Evolutionary conservation across 35 echinoderm and acorn worm species (phyloP).

Genomic region (Antedon bifida): DNA sequence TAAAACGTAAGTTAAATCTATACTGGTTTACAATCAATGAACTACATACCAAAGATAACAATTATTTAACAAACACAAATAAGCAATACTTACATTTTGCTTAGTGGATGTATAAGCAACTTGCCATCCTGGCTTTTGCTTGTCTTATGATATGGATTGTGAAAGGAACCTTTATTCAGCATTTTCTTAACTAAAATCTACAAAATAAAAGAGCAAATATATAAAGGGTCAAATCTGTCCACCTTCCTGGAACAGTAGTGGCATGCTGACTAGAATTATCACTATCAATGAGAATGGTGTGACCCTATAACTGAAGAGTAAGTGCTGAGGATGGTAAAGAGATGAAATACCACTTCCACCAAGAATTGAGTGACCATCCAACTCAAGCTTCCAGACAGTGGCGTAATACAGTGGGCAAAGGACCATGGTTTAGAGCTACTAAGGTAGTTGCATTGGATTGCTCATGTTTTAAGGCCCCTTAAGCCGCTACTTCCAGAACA

Average conservation of each 20-base stretch:
- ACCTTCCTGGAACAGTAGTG: not conserved
- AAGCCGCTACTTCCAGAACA: no score
- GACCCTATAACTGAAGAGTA: not conserved
- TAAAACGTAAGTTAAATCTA: no score
- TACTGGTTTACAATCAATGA: no score
- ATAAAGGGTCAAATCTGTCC: no score
- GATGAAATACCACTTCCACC: not conserved
- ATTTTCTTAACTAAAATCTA: constrained; percentile 97
- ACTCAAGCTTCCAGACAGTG: no score
- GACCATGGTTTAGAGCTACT: no score
- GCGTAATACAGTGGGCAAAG: no score
- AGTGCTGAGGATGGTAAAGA: not conserved
- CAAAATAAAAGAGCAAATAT: not conserved
- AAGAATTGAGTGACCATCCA: not conserved
- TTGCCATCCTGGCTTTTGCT: constrained; percentile 14
- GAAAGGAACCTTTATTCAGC: constrained; percentile 86
- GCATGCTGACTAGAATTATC: not conserved
- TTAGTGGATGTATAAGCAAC: not conserved
- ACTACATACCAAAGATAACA: no score
- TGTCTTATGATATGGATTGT: constrained; percentile 60
- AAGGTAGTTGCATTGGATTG: no score
- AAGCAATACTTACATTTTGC: not conserved
- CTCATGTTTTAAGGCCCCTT: no score
- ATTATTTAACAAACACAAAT: not conserved
- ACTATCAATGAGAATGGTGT: not conserved